phyloP scores from a whole-genome alignment of 2,113 vertebrate genomes.

The Egretta garzetta region DNA sequence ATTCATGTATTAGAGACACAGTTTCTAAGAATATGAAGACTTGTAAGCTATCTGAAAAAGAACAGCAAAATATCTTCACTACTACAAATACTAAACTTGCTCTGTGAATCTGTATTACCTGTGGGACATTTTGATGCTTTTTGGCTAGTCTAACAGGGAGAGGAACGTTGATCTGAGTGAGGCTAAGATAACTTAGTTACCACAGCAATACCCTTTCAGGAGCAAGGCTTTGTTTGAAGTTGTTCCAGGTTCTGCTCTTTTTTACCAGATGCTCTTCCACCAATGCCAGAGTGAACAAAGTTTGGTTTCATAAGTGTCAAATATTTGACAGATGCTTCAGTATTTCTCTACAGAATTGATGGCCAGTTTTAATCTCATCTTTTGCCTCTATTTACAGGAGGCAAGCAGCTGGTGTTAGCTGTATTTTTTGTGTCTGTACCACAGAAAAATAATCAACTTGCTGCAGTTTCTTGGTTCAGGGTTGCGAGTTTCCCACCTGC shows the following conservation, averaged over 20 bases:
- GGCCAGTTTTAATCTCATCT: neutral
- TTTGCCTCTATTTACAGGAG: neutral
- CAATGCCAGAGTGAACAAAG: slow-evolving; percentile 29
- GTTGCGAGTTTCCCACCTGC: neutral
- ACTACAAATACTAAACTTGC: neutral
- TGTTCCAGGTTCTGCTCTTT: slow-evolving; percentile 30
- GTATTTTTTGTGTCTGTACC: neutral
- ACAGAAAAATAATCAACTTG: neutral
- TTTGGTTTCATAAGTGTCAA: neutral
- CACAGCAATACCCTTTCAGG: slow-evolving; percentile 17
- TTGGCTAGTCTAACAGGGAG: neutral
- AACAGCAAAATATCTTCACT: neutral
- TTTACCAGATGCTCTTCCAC: slow-evolving; percentile 52
- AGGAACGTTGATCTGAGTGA: neutral
- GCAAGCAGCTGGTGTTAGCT: neutral
- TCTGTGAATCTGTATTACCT: neutral
- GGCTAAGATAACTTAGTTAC: slow-evolving; percentile 17
- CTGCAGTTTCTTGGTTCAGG: neutral
- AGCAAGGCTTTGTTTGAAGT: neutral
- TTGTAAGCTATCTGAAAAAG: neutral
- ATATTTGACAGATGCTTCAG: slow-evolving; percentile 22
- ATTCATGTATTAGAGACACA: neutral
- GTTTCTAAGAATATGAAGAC: neutral
- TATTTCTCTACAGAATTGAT: neutral
- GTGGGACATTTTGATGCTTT: neutral